A percentile compares a stretch with the other conserved stretches of the same genome.
These are phyloP conservation scores for Aphodius sticticus DNA, from an alignment of 2,888 invertebrate species.

Conservation along the genomic window DNA sequence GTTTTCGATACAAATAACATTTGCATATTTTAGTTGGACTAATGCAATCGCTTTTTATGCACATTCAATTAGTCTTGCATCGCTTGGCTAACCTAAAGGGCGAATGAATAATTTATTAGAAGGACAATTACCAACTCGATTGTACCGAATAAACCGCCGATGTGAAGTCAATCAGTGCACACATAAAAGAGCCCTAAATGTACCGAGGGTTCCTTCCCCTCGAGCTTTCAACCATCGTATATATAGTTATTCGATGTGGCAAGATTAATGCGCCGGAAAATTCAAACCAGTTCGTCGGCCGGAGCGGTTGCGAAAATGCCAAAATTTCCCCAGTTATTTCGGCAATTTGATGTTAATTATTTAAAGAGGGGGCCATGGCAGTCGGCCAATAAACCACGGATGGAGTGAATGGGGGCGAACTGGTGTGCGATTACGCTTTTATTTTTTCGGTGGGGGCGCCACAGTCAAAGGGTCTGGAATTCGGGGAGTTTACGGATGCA, in stretches of 20 bases:
- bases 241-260: not conserved
- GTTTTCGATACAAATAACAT: too few species aligned
- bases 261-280: not conserved
- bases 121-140: too few species aligned
- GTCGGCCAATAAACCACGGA: not conserved
- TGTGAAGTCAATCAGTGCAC: too few species aligned
- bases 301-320: not conserved
- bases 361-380: not conserved
- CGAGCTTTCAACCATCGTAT: too few species aligned
- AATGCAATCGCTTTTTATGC: too few species aligned
- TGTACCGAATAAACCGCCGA: too few species aligned
- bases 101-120: too few species aligned
- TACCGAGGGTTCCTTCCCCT: too few species aligned
- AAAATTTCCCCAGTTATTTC: not conserved
- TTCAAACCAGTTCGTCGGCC: not conserved
- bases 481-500: not conserved
- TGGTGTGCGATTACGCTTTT: not conserved
- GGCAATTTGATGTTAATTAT: constrained; percentile 4
- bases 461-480: not conserved
- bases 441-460: not conserved
- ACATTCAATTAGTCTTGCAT: too few species aligned
- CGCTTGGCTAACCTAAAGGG: too few species aligned
- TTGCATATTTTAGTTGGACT: too few species aligned
- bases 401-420: not conserved
- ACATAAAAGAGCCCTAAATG: too few species aligned